These are phyloP conservation scores for Idaea dimidiata DNA, from an alignment of 2,888 invertebrate genomes.

Conservation along the genomic window DNA sequence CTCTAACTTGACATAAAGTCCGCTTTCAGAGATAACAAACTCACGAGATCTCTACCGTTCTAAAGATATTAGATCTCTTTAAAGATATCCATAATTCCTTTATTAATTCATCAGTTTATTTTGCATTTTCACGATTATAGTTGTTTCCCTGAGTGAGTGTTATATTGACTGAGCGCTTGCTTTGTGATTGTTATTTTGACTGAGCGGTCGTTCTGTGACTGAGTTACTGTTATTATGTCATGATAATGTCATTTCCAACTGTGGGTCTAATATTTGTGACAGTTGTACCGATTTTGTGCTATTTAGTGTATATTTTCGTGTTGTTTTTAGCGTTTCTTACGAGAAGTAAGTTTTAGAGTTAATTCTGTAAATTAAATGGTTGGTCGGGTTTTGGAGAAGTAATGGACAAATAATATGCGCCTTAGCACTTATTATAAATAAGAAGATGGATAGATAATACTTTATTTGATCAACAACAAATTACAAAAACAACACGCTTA, in stretches of 20 bases:
- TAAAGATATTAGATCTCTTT: neutral
- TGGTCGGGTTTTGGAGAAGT: neutral
- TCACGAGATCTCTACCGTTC: too few species aligned
- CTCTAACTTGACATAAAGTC: too few species aligned
- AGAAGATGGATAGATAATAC: too few species aligned
- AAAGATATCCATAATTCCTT: neutral
- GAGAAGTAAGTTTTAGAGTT: neutral
- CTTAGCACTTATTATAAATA: too few species aligned
- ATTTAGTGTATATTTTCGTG: constrained; percentile 39
- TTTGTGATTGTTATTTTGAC: neutral
- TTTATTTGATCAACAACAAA: too few species aligned
- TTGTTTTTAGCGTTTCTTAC: constrained; percentile 27
- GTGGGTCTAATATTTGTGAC: constrained; percentile 42
- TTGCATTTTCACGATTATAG: neutral
- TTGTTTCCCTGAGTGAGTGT: neutral
- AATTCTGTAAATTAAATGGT: neutral
- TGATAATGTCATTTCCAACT: constrained; percentile 33
- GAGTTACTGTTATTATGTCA: neutral
- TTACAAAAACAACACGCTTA: too few species aligned
- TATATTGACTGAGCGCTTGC: too few species aligned
- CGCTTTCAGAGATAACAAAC: too few species aligned
- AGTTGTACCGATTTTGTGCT: constrained; percentile 43
- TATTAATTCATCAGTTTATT: neutral
- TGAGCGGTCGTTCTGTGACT: too few species aligned
- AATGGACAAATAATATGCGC: too few species aligned